Evolutionary conservation across 2,888 invertebrate species (phyloP).

Genomic region (Troides helena): DNA sequence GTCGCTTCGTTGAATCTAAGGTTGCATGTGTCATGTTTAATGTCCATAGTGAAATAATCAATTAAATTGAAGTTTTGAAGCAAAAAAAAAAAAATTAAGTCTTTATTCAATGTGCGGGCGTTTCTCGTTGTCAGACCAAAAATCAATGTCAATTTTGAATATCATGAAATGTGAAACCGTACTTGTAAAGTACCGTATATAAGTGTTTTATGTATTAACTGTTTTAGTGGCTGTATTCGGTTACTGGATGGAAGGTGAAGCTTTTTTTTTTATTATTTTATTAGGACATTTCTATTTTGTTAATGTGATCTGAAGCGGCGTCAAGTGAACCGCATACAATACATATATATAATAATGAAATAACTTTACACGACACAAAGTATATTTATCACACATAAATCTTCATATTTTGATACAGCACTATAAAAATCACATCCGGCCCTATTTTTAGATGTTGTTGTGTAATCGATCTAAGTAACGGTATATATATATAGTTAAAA

Average conservation of each 20-base stretch:
- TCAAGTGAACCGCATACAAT: slow-evolving; percentile 30
- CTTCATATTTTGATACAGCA: slow-evolving; percentile 70
- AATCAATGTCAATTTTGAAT: slow-evolving; percentile 74
- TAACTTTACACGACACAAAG: slow-evolving; percentile 44
- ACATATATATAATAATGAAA: slow-evolving; percentile 34
- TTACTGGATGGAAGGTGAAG: slow-evolving; percentile 50
- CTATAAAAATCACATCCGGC: slow-evolving; percentile 64
- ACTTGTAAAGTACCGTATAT: slow-evolving; percentile 60
- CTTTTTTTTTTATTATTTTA: slow-evolving; percentile 52
- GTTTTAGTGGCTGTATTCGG: slow-evolving; percentile 58
- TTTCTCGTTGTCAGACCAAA: slow-evolving; percentile 67
- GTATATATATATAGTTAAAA: slow-evolving; percentile 21
- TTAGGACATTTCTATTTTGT: slow-evolving; percentile 66
- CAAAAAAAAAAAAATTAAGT: neutral
- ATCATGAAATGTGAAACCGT: slow-evolving; percentile 57
- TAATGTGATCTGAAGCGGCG: slow-evolving; percentile 75
- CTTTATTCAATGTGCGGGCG: slow-evolving; percentile 43
- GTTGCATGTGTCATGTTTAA: slow-evolving; percentile 7
- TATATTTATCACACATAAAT: slow-evolving; percentile 62
- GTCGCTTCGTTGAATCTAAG: neutral
- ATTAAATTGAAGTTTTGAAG: slow-evolving; percentile 30
- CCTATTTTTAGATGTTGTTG: slow-evolving; percentile 71
- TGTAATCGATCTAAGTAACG: slow-evolving; percentile 39
- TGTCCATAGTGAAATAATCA: slow-evolving; percentile 24
- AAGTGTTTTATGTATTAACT: slow-evolving; percentile 57